Evolutionary conservation across 2,888 invertebrate genomes (phyloP), one percentile per base, ranked within the genome.

Genomic region (Baccha elongata): DNA sequence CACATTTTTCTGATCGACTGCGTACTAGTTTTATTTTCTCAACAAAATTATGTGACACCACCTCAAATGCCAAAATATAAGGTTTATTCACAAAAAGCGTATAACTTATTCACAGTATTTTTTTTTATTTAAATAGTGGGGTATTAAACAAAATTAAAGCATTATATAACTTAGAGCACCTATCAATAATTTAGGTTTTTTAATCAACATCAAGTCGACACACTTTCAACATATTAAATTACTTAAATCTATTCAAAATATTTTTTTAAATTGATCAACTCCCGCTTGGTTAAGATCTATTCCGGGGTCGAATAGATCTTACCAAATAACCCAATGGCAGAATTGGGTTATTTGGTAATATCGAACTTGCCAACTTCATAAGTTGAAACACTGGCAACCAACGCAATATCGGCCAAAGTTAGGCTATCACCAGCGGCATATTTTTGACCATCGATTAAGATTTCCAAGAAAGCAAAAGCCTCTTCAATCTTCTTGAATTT

Each of bases 371-470:
- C 90, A 58, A 94, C 94, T 87, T 95, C 95, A 84, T 93, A 92
- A 83, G 94, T 95, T 58, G 96, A 94, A 10, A 96, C 92, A 6
- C 93, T 92, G 7, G 95, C 93, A 35, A 94, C 91, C 53, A 96
- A 88, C 35, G 93, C 91, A 44, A 96, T 91, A 89, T 97, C 97
- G 6, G 97, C 97, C n/a, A 97, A 89, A 13, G 96, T 96, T 67
- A 96, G 91, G 72, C 92, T 91, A 76, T 94, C 92, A 3, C 96
- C 96, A 17, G 96, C 95, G 44, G 91, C 93, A 90, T 93, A 97
- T 84, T 93, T 92, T 86, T 94, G 92, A 0, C 93, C 94, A 53
- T 94, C 93, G 29, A 96, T 91, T 91, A 95, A 94, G n/a, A 90
- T 93, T 86, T 58, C 94, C 32, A 96, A 91, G 85, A 94, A 93